phyloP scores from a whole-genome alignment of 2,113 vertebrate genomes.

The Syngnathus floridae region DNA sequence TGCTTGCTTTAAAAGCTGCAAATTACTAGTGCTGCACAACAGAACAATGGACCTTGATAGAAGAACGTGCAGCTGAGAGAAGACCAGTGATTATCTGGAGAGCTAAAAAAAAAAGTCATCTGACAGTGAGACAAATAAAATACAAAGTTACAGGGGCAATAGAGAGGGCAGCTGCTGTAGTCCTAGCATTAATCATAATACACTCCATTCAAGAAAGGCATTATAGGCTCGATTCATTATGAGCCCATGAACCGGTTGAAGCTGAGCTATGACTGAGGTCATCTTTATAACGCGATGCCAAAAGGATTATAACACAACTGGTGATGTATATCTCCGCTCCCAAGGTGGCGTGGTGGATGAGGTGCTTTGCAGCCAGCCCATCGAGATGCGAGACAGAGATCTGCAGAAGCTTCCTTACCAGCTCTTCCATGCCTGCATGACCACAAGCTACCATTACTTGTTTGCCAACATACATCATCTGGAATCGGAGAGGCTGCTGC shows the following conservation, averaged over 20 bases:
- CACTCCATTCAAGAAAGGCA: constrained; percentile 16
- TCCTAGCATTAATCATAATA: constrained; percentile 31
- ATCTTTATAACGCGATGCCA: constrained; percentile 13
- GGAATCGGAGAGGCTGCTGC: constrained; percentile 57
- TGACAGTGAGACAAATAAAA: constrained; percentile 18
- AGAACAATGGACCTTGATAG: constrained; percentile 44
- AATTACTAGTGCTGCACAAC: constrained; percentile 10
- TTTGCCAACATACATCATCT: constrained; percentile 70
- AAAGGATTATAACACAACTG: constrained; percentile 4
- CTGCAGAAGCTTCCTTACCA: constrained; percentile 88
- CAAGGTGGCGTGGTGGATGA: constrained; percentile 83
- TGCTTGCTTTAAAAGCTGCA: neutral
- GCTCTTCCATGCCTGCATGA: constrained; percentile 81
- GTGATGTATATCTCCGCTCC: constrained; percentile 15
- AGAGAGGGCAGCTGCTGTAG: constrained; percentile 6
- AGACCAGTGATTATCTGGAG: constrained; percentile 32
- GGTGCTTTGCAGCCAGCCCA: constrained; percentile 77
- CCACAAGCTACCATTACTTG: constrained; percentile 67
- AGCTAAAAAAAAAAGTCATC: constrained; percentile 14
- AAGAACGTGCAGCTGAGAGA: constrained; percentile 25
- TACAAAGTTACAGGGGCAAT: constrained; percentile 7
- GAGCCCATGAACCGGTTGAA: constrained; percentile 9
- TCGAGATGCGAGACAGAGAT: constrained; percentile 77
- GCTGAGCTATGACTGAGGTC: constrained; percentile 2
- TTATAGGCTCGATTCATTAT: constrained; percentile 16